A percentile compares a stretch with the other conserved stretches of the same genome.
Conservation (phyloP, 2,888 invertebrate species). For the Heliconius ismenius region DNA sequence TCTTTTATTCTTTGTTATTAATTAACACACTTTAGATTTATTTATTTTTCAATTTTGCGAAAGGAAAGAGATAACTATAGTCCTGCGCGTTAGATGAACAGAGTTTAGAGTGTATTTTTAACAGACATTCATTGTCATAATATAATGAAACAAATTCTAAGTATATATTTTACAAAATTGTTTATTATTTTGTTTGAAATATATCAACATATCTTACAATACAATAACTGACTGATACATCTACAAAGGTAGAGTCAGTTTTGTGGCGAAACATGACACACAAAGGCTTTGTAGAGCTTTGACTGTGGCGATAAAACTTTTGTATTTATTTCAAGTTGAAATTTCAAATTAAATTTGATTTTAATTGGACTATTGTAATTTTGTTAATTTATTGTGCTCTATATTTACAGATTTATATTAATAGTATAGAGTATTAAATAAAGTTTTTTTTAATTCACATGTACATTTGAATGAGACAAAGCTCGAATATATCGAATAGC, state of each 20-base stretch:
- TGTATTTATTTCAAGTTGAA: slow-evolving; percentile 7
- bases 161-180: neutral
- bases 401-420: neutral
- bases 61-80: too few relatives aligned
- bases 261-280: slow-evolving; percentile 18
- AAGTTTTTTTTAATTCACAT: too few relatives aligned
- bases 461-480: too few relatives aligned
- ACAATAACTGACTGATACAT: slow-evolving; percentile 12
- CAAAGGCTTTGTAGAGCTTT: slow-evolving; percentile 18
- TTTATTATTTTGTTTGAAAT: neutral
- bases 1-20: too few relatives aligned
- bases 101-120: too few relatives aligned
- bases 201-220: neutral
- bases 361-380: neutral
- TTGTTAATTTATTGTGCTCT: neutral
- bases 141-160: neutral
- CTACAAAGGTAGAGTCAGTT: slow-evolving; percentile 15
- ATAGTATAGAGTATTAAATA: neutral
- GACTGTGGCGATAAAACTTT: slow-evolving; percentile 26
- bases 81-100: too few relatives aligned
- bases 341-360: slow-evolving; percentile 12
- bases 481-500: too few relatives aligned
- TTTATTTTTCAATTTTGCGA: too few relatives aligned
- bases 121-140: too few relatives aligned
- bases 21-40: too few relatives aligned